Base-by-base conservation (phyloP, 2,888 invertebrate genomes). In the Apodemia zela region DNA sequence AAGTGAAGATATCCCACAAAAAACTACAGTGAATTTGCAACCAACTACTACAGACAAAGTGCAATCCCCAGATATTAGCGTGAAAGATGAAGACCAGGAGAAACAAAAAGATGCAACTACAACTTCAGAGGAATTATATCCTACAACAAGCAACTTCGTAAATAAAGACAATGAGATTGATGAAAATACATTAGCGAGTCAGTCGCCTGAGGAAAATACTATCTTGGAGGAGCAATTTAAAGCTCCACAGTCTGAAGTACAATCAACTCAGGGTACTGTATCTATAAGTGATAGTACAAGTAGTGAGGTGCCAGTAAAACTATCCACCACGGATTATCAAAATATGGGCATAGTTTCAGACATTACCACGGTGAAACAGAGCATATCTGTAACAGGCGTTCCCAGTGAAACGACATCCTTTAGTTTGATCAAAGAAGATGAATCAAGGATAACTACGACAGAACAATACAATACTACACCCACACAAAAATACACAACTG, bases 21-120 rank as follows among this genome's bases (percentile, higher is more conserved):
- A 61, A 51, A 35, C 54, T 18, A 35, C 51, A 29, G 15, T 7
- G 3, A n/a, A 29, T 29, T n/a, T 57, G 8, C 57, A 33, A 35
- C 21, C 59, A 59, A 59, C 45, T 58, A 45, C 57, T 6, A 59
- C 63, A 10, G 47, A 63, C 21, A 66, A 65, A 60, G 33, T 38
- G 35, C 21, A 59, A 15, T 21, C 29, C 29, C 15, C 38, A 61
- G 54, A 64, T 18, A 57, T 58, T 35, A 29, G 35, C 4, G 38
- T 21, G 18, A 65, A 65, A 49, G 61, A 64, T 10, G 25, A 35
- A 10, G 35, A 58, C 8, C 33, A 45, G 3, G 25, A 35, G 57
- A 58, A 29, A 62, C 33, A 47, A 10, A 49, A 51, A 38, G 21
- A 54, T 11, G 18, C 10, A 15, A 38, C 35, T 18, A 18, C 21